phyloP scores from a whole-genome alignment of 2,113 vertebrate genomes.

The Anseranas semipalmata region DNA sequence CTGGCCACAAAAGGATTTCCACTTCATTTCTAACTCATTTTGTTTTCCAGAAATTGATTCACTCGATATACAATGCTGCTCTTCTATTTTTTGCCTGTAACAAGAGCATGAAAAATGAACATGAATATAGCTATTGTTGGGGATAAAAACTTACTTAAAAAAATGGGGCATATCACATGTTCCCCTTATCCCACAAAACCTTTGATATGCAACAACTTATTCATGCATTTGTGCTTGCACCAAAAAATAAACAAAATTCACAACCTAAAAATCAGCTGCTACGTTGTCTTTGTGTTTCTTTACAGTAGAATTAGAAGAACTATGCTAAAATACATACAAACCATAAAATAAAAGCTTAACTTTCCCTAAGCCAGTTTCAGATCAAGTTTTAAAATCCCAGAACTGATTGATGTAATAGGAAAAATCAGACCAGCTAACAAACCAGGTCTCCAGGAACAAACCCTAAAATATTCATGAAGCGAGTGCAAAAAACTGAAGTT shows the following conservation, averaged over 20 bases:
- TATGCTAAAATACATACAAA: not conserved
- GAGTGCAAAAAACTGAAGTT: not conserved
- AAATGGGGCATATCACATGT: rapidly evolving
- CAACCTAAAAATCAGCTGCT: not conserved
- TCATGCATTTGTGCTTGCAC: not conserved
- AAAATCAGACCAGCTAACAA: not conserved
- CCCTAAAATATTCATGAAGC: not conserved
- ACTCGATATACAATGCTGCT: slow-evolving; percentile 55
- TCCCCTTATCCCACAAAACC: not conserved
- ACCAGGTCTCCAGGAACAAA: not conserved
- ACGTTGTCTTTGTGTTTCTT: not conserved
- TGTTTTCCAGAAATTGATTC: slow-evolving; percentile 68
- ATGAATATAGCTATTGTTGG: not conserved
- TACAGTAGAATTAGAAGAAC: not conserved
- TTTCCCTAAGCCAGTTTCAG: not conserved
- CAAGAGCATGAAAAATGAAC: not conserved
- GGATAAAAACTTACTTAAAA: not conserved
- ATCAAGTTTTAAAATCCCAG: not conserved
- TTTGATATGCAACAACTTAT: not conserved
- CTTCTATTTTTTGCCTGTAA: slow-evolving; percentile 76
- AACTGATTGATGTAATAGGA: not conserved
- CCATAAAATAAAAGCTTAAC: not conserved
- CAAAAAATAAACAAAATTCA: not conserved
- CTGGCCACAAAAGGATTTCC: slow-evolving; percentile 73
- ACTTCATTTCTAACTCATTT: slow-evolving; percentile 82